These are phyloP conservation scores for Ametastegia equiseti DNA, from an alignment of 2,888 invertebrate genomes.

Conservation along the genomic window DNA sequence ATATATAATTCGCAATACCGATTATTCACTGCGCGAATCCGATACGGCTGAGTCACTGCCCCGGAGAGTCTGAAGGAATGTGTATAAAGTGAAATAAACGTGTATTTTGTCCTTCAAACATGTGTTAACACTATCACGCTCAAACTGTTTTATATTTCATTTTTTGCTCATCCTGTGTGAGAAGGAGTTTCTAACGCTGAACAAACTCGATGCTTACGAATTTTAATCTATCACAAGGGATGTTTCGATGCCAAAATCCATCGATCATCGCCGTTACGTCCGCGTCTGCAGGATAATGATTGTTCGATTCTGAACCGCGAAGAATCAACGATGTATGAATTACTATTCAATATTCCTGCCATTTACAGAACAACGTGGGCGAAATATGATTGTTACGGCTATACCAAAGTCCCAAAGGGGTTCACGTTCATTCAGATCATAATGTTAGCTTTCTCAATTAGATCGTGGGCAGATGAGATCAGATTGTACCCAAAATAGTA, in stretches of 20 bases:
- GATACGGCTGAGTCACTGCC: constrained; percentile 34
- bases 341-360: neutral
- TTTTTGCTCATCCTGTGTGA: neutral
- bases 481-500: neutral
- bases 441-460: neutral
- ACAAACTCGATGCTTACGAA: neutral
- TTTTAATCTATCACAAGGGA: neutral
- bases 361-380: constrained; percentile 8
- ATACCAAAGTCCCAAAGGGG: neutral
- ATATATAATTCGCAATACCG: constrained; percentile 41
- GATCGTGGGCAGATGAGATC: neutral
- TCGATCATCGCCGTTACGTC: neutral
- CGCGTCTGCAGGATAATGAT: neutral
- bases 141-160: neutral
- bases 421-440: neutral
- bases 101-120: constrained; percentile 1
- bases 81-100: neutral
- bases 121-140: neutral
- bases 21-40: constrained; percentile 36
- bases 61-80: constrained; percentile 17
- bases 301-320: neutral
- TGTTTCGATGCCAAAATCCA: neutral
- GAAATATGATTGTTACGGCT: neutral
- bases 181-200: neutral
- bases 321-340: neutral